Percentiles rank a stretch among this genome's conserved stretches.
Conservation (phyloP, 64 coral and sea anemone species). For the Catalaphyllia jardinei region DNA sequence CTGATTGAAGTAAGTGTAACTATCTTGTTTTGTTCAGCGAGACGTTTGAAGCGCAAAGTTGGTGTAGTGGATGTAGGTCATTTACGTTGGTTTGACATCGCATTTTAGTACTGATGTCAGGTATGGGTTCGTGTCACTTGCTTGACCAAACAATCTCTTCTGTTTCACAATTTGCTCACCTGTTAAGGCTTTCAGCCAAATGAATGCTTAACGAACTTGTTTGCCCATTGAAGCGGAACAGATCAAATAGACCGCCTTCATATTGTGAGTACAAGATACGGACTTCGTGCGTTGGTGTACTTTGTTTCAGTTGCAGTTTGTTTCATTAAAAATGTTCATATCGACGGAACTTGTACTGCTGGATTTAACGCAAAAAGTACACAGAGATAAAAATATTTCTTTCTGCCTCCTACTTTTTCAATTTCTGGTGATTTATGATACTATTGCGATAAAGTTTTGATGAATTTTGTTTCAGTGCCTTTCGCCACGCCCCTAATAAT, state of each 20-base stretch:
- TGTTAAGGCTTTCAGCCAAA: neutral
- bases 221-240: neutral
- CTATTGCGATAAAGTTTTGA: too few species aligned
- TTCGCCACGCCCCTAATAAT: too few species aligned
- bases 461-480: too few species aligned
- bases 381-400: too few species aligned
- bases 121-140: conserved; percentile 5
- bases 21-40: neutral
- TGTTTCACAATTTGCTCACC: conserved; percentile 26
- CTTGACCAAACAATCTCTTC: neutral
- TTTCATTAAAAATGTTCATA: too few species aligned
- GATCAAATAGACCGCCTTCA: neutral
- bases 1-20: conserved; percentile 10
- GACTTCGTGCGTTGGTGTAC: neutral
- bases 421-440: too few species aligned
- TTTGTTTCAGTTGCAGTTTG: too few species aligned
- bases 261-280: neutral
- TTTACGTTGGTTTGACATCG: neutral
- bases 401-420: too few species aligned
- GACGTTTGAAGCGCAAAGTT: neutral
- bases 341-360: too few species aligned
- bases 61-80: neutral
- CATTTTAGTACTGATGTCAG: neutral
- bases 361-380: too few species aligned
- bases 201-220: conserved; percentile 12